These are phyloP conservation scores for Lycodopsis pacificus DNA, from an alignment of 2,797 vertebrate species.

Conservation along the genomic window DNA sequence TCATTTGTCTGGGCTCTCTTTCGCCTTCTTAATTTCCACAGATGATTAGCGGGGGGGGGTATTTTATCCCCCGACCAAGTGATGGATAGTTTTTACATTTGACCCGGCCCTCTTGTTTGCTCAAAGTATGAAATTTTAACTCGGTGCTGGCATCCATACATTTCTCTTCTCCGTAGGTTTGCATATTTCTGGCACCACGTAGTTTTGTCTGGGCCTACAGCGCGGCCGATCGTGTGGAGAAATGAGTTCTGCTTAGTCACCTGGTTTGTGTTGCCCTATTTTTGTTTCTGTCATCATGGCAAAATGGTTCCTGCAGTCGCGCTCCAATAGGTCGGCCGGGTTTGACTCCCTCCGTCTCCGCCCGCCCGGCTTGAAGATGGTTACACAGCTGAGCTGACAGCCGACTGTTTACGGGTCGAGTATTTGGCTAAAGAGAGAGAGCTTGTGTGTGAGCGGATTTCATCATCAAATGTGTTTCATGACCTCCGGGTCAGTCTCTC, in stretches of 20 bases:
- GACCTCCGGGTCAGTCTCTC: conserved; percentile 23
- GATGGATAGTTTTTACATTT: conserved; percentile 34
- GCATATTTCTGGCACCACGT: conserved; percentile 42
- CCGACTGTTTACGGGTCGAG: conserved; percentile 35
- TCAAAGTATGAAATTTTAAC: conserved; percentile 32
- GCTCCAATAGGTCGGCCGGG: conserved; percentile 16
- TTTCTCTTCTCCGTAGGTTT: conserved; percentile 46
- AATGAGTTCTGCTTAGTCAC: conserved; percentile 53
- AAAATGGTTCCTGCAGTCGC: conserved; percentile 29
- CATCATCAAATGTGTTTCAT: conserved; percentile 38
- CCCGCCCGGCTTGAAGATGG: background rate
- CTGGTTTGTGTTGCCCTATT: conserved; percentile 55
- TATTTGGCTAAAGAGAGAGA: conserved; percentile 3
- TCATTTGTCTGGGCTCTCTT: conserved; percentile 14
- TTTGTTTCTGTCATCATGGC: conserved; percentile 46
- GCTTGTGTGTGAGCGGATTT: conserved; percentile 15
- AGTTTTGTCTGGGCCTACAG: conserved; percentile 30
- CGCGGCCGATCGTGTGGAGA: conserved; percentile 25
- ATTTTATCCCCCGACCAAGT: conserved; percentile 35
- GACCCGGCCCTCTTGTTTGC: conserved; percentile 31
- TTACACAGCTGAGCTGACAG: conserved; percentile 35
- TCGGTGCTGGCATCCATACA: conserved; percentile 22
- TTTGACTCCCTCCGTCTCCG: conserved; percentile 19
- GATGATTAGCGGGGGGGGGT: background rate
- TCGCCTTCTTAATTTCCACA: conserved; percentile 29